A percentile compares a stretch with the other conserved stretches of the same genome.
These are phyloP conservation scores for Drosophila planitibia DNA, from an alignment of 2,888 invertebrate species.

Conservation along the genomic window DNA sequence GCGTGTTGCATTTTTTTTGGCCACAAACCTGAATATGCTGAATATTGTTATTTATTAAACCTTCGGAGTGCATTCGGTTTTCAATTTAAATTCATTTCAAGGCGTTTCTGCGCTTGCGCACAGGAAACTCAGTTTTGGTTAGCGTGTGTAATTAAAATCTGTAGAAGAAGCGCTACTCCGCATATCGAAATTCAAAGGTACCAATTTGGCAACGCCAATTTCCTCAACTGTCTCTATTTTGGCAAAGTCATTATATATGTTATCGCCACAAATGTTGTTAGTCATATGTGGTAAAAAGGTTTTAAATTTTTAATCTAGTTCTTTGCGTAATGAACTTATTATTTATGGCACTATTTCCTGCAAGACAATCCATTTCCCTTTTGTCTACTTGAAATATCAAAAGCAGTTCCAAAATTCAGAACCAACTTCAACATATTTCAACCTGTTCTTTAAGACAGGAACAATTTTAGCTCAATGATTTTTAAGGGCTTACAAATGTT, in stretches of 20 bases:
- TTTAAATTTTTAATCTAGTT: slow-evolving; percentile 9
- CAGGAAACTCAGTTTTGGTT: slow-evolving; percentile 54
- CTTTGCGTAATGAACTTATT: neutral
- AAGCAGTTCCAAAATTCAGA: neutral
- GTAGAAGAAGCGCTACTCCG: slow-evolving; percentile 22
- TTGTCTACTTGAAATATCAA: neutral
- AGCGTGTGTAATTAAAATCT: slow-evolving; percentile 41
- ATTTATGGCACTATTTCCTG: slow-evolving; percentile 10
- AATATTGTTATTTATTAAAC: slow-evolving; percentile 22
- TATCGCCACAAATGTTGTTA: neutral
- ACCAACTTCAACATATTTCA: slow-evolving; percentile 3
- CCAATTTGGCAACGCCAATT: slow-evolving; percentile 48
- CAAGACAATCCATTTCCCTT: neutral
- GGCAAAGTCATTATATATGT: slow-evolving; percentile 8
- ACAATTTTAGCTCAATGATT: neutral
- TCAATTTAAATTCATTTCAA: slow-evolving; percentile 10
- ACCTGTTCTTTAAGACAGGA: neutral
- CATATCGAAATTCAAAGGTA: slow-evolving; percentile 26
- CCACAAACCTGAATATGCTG: slow-evolving; percentile 19
- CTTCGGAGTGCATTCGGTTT: slow-evolving; percentile 7
- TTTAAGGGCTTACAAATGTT: neutral
- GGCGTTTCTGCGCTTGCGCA: slow-evolving; percentile 9
- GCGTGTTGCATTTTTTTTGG: slow-evolving; percentile 21
- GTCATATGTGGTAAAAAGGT: neutral
- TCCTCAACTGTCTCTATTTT: slow-evolving; percentile 27